Base-by-base conservation (phyloP, 2,797 vertebrate genomes). In the Oryzias sinensis region DNA sequence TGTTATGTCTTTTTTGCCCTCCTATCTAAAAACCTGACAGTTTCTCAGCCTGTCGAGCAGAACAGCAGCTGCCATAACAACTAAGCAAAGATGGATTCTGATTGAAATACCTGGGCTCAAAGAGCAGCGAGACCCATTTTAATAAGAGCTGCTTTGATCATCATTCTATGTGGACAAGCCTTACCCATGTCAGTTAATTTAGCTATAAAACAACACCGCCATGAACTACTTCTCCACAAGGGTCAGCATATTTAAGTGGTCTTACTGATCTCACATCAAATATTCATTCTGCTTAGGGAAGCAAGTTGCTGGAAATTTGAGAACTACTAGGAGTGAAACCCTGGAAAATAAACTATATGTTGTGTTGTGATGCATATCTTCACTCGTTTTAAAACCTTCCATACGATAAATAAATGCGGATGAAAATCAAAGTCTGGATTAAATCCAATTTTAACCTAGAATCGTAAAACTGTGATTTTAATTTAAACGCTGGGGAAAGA, bases 41-140 rank as follows among this genome's bases (percentile, higher is more conserved):
- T 44, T 24, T 50, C 40, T 45, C 41, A 49, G 8, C 29, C 24
- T 45, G 53, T 49, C 41, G 22, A 43, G 50, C 18, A 25, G 22
- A 47, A 49, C 60, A 54, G 40, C 7, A 49, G 37, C 43, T 51
- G 15, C 43, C 57, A 56, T 46, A 48, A n/a, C 6, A 52, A 48
- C 27, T 56, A 9, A 17, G 33, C 25, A 52, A 48, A 44, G 53
- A 40, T 27, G 43, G 49, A 62, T 56, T 49, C 25, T 43, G 41
- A 52, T 13, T 37, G 37, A 37, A 57, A n/a, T 27, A 58, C 51
- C 25, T 56, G 49, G 47, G 52, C 20, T 54, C 17, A 40, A 61
- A 52, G 8, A 42, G 53, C 53, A 50, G 14, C 27, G 7, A 55
- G 33, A 41, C 53, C 47, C 16, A 45, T 56, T 71, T 71, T 44